Evolutionary conservation across 2,113 vertebrate genomes (phyloP).

Genomic region (Odontesthes bonariensis): DNA sequence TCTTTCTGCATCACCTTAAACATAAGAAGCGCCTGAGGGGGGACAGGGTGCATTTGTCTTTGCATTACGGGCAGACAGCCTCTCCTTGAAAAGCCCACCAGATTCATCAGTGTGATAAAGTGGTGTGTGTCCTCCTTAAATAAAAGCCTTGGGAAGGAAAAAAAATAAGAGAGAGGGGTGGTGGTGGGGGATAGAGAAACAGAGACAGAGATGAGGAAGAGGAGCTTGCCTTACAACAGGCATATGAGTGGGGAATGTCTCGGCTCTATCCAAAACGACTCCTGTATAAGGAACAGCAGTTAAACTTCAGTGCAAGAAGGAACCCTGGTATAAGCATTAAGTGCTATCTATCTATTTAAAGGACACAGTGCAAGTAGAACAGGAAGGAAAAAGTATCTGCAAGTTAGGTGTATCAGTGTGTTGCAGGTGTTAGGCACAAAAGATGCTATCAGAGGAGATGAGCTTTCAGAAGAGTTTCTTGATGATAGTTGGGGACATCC

Average conservation of each 20-base stretch:
- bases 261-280: background rate
- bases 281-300: background rate
- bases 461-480: background rate
- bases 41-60: slow-evolving; percentile 78
- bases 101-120: slow-evolving; percentile 83
- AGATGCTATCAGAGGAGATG: background rate
- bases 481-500: background rate
- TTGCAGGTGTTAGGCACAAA: background rate
- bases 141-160: slow-evolving; percentile 63
- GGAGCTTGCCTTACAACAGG: slow-evolving; percentile 21
- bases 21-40: slow-evolving; percentile 68
- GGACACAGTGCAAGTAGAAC: background rate
- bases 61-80: slow-evolving; percentile 72
- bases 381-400: background rate
- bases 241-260: background rate
- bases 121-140: slow-evolving; percentile 57
- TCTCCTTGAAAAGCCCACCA: slow-evolving; percentile 82
- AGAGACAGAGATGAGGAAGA: slow-evolving; percentile 19
- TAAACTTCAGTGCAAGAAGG: background rate
- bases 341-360: background rate
- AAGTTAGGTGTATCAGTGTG: background rate
- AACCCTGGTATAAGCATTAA: background rate
- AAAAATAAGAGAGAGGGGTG: too few species aligned
- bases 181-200: slow-evolving; percentile 7
- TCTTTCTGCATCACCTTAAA: slow-evolving; percentile 81